phyloP scores from a whole-genome alignment of 1,140 invertebrate genomes.

The Matsumurasca onukii region DNA sequence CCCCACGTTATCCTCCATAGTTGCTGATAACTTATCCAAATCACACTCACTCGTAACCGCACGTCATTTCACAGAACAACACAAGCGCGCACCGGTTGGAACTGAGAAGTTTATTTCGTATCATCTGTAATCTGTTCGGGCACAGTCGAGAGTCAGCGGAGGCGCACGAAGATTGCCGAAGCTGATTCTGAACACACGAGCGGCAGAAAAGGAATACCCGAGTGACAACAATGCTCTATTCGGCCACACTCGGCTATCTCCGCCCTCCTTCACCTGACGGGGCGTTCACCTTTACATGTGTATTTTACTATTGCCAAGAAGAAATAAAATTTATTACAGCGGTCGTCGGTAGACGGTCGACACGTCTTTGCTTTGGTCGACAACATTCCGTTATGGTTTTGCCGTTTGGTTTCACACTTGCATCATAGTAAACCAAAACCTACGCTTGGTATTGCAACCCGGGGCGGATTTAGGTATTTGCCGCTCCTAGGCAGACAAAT shows the following conservation, averaged over 20 bases:
- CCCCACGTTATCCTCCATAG: neutral
- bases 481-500: too few relatives aligned
- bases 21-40: neutral
- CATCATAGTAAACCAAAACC: too few relatives aligned
- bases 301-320: too few relatives aligned
- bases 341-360: too few relatives aligned
- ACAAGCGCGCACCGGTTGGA: neutral
- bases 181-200: neutral
- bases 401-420: too few relatives aligned
- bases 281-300: constrained; percentile 7
- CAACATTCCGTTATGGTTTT: too few relatives aligned
- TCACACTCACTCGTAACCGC: neutral
- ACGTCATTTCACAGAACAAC: neutral
- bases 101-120: neutral
- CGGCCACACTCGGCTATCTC: neutral
- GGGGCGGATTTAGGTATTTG: too few relatives aligned
- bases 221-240: neutral
- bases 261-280: too few relatives aligned
- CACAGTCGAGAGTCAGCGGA: neutral
- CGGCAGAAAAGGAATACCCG: neutral
- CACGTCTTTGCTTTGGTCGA: too few relatives aligned
- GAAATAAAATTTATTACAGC: too few relatives aligned
- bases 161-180: neutral
- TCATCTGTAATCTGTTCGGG: neutral
- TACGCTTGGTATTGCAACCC: too few relatives aligned